These are phyloP conservation scores for Bubo scandiacus DNA, from an alignment of 2,113 vertebrate species.

Conservation along the genomic window DNA sequence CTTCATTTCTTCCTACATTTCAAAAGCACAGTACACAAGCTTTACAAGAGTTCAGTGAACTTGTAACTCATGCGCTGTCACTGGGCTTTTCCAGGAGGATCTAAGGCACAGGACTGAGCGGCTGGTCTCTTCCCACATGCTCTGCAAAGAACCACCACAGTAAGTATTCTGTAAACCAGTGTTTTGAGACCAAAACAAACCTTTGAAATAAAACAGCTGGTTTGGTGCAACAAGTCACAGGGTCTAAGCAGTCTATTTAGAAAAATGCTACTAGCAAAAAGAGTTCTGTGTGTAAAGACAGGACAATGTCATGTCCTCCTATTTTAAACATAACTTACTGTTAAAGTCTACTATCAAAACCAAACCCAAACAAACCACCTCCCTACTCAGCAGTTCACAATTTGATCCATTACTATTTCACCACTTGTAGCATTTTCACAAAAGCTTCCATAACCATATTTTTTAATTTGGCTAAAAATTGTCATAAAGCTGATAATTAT, in stretches of 20 bases:
- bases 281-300: neutral
- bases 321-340: neutral
- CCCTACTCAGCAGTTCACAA: neutral
- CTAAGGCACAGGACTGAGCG: neutral
- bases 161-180: neutral
- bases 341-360: neutral
- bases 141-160: neutral
- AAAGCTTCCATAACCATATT: neutral
- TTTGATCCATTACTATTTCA: neutral
- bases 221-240: neutral
- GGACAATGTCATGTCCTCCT: neutral
- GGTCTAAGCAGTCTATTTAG: neutral
- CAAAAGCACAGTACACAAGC: neutral
- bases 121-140: neutral
- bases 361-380: neutral
- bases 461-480: neutral
- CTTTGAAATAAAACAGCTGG: neutral
- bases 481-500: neutral
- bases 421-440: neutral
- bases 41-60: neutral
- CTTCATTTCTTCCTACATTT: neutral
- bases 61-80: neutral
- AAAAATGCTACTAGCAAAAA: neutral
- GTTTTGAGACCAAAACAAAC: neutral
- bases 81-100: neutral